Conservation (phyloP, 2,113 vertebrate genomes). For the Oncorhynchus tshawytscha region DNA sequence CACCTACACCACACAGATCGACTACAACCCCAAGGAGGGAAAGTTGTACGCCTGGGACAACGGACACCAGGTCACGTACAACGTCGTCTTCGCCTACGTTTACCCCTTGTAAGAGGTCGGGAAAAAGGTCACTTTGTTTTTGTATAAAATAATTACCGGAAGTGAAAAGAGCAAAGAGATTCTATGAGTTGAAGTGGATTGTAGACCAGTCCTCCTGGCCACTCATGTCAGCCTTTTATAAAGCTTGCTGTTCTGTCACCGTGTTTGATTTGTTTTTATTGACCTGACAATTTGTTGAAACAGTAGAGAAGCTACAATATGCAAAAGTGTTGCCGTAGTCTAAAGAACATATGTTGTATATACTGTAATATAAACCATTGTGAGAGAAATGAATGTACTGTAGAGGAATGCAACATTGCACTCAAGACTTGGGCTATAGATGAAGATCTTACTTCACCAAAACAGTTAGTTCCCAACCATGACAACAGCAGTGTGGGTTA, state of each 20-base stretch:
- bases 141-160: conserved; percentile 64
- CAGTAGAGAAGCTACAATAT: conserved; percentile 16
- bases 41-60: conserved; percentile 96
- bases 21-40: conserved; percentile 96
- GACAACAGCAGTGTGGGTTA: background rate
- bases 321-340: conserved; percentile 34
- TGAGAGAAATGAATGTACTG: conserved; percentile 26
- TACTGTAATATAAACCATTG: conserved; percentile 35
- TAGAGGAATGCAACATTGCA: conserved; percentile 1
- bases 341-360: conserved; percentile 35
- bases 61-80: conserved; percentile 95
- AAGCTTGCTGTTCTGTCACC: conserved; percentile 10
- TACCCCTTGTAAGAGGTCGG: conserved; percentile 49
- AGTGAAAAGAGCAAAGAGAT: conserved; percentile 64
- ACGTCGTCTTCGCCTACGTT: conserved; percentile 90
- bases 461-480: background rate
- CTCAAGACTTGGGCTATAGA: conserved; percentile 7
- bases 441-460: background rate
- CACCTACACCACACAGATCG: conserved; percentile 91
- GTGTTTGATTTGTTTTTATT: conserved; percentile 23
- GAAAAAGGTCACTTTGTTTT: conserved; percentile 45
- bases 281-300: conserved; percentile 16
- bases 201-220: conserved; percentile 85
- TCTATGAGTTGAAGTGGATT: conserved; percentile 75
- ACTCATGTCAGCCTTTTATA: conserved; percentile 33